Evolutionary conservation across 37 sponge, comb jelly and placozoan genomes (phyloP).

Genomic region (Cliona cf. orientalis): DNA sequence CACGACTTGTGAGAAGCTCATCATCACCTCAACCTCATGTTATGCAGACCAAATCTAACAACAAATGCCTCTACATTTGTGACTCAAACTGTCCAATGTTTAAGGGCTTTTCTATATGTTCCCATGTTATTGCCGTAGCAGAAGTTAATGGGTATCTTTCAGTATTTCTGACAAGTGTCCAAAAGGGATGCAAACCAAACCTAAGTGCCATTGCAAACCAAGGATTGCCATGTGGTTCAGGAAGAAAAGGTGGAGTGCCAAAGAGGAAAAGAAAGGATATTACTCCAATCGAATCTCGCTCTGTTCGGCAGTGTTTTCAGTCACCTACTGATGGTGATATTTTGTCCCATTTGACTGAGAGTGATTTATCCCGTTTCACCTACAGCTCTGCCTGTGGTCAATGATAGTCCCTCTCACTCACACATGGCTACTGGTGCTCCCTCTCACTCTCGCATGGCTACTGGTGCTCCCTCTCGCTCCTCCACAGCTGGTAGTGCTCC

Average conservation of each 20-base stretch:
- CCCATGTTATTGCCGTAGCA: slow-evolving; percentile 8
- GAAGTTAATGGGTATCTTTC: not conserved
- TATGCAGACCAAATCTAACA: not conserved
- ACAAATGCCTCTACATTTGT: not conserved
- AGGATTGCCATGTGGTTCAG: not conserved
- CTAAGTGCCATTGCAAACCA: not conserved
- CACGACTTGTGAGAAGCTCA: not conserved
- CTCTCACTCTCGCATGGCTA: too few relatives aligned
- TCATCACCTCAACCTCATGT: slow-evolving; percentile 4
- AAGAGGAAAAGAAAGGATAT: not conserved
- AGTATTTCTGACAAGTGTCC: not conserved
- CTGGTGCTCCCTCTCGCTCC: too few relatives aligned
- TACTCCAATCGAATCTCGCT: not conserved
- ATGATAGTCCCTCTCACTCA: too few relatives aligned
- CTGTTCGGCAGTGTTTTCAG: too few relatives aligned
- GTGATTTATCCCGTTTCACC: too few relatives aligned
- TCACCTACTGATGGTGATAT: too few relatives aligned
- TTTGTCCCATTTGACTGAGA: too few relatives aligned
- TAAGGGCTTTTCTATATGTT: not conserved
- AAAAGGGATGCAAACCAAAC: not conserved
- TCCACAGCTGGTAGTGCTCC: too few relatives aligned
- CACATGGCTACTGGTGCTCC: too few relatives aligned
- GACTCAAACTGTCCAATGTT: slow-evolving; percentile 6
- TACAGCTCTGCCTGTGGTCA: too few relatives aligned
- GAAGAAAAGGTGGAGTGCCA: slow-evolving; percentile 2